phyloP scores from a whole-genome alignment of 2,888 invertebrate species.

The Silvanus unidentatus region DNA sequence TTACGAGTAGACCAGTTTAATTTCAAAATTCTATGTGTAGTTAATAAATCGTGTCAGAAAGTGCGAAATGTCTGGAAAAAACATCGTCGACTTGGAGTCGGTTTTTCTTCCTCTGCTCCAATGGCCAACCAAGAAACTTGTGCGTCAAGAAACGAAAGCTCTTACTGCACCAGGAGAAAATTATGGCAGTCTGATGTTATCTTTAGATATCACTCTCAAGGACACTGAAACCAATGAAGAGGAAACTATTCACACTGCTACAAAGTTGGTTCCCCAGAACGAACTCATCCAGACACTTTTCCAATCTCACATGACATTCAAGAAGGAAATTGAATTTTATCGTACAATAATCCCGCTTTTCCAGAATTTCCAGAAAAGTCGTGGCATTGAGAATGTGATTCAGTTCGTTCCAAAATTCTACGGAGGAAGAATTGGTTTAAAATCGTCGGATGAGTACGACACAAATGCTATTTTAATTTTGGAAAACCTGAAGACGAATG shows the following conservation, averaged over 20 bases:
- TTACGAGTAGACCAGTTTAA: too few relatives aligned
- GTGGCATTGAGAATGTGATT: slow-evolving; percentile 38
- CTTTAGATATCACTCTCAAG: slow-evolving; percentile 31
- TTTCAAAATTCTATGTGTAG: too few relatives aligned
- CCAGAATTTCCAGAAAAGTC: slow-evolving; percentile 44
- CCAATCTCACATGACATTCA: slow-evolving; percentile 48
- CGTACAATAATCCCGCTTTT: slow-evolving; percentile 45
- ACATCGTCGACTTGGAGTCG: background rate
- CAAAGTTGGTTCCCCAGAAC: slow-evolving; percentile 20
- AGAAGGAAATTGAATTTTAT: slow-evolving; percentile 51
- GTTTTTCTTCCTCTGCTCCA: background rate
- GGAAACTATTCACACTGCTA: slow-evolving; percentile 15
- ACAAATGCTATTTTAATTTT: slow-evolving; percentile 50
- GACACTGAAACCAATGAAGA: slow-evolving; percentile 10
- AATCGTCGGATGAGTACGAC: slow-evolving; percentile 39
- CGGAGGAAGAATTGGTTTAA: slow-evolving; percentile 28
- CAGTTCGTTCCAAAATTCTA: slow-evolving; percentile 37
- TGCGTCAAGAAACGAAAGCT: slow-evolving; percentile 8
- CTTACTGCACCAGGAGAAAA: slow-evolving; percentile 53
- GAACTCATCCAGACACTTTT: slow-evolving; percentile 41
- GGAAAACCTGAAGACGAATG: slow-evolving; percentile 48
- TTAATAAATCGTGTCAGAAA: too few relatives aligned
- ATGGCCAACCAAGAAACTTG: background rate
- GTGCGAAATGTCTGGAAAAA: too few relatives aligned
- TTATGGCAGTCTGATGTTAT: slow-evolving; percentile 53